phyloP scores from a whole-genome alignment of 1,140 invertebrate genomes.

The Phymorhynchus buccinoides region DNA sequence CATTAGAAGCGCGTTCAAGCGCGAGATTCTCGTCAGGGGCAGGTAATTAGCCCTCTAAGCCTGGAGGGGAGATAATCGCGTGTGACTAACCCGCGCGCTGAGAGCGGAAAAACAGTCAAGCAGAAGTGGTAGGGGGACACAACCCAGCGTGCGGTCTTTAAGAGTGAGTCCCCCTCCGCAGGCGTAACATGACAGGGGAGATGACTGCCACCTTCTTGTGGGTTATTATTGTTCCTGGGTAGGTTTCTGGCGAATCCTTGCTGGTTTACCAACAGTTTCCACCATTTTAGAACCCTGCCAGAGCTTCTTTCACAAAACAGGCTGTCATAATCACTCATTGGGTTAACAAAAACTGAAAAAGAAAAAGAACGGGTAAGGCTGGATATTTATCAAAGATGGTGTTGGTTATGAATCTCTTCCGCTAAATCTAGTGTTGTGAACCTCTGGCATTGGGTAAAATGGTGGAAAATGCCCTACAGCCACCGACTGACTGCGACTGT shows the following conservation, averaged over 20 bases:
- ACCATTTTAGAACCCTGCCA: background rate
- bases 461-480: no score
- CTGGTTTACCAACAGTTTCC: background rate
- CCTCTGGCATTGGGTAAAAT: no score
- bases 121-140: conserved; percentile 22
- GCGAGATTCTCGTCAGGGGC: conserved; percentile 12
- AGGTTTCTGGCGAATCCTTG: background rate
- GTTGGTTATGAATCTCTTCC: background rate
- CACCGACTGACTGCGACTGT: no score
- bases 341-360: background rate
- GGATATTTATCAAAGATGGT: background rate
- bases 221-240: background rate
- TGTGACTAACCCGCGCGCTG: conserved; percentile 24
- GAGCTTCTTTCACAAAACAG: background rate
- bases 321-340: conserved; percentile 13
- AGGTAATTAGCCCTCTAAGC: conserved; percentile 25
- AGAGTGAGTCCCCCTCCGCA: no score
- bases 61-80: conserved; percentile 22
- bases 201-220: conserved; percentile 19
- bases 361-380: background rate
- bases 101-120: background rate
- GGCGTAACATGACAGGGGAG: conserved; percentile 6
- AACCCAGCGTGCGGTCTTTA: conserved; percentile 21
- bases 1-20: conserved; percentile 20
- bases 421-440: background rate